Conservation (phyloP, 1,140 invertebrate species). For the Nomia melanderi region DNA sequence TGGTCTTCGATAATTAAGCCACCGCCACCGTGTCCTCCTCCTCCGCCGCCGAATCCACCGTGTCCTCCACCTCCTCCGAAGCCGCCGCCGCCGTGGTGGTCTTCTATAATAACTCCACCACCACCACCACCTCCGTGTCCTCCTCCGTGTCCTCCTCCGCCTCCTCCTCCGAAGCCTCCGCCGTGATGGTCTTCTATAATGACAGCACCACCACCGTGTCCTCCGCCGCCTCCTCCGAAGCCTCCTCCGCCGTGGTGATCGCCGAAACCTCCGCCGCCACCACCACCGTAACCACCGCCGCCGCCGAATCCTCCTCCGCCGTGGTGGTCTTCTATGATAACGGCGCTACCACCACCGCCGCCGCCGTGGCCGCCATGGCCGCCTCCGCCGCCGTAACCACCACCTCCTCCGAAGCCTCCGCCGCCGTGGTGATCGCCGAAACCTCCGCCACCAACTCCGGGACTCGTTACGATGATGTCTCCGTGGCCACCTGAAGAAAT, state of each 20-base stretch:
- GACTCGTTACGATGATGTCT: conserved; percentile 24
- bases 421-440: background rate
- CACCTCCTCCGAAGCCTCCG: conserved; percentile 35
- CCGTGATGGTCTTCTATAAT: conserved; percentile 33
- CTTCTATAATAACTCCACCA: no score
- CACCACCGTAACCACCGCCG: conserved; percentile 21
- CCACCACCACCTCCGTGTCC: conserved; percentile 41
- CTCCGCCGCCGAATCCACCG: conserved; percentile 30
- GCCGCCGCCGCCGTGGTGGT: no score
- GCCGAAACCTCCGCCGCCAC: conserved; percentile 38
- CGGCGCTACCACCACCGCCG: background rate
- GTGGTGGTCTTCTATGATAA: no score
- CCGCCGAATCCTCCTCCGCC: conserved; percentile 19
- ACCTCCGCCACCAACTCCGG: conserved; percentile 27
- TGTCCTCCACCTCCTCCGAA: conserved; percentile 35
- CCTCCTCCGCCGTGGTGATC: conserved; percentile 29
- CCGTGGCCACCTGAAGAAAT: conserved; percentile 20
- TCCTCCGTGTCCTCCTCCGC: conserved; percentile 31
- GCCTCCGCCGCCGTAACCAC: conserved; percentile 29
- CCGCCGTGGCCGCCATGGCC: conserved; percentile 25
- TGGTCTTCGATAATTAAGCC: conserved; percentile 37
- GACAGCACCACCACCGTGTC: conserved; percentile 22
- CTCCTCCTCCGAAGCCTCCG: conserved; percentile 32
- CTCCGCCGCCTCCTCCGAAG: conserved; percentile 36
- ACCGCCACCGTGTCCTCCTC: conserved; percentile 27